Evolutionary conservation across 2,888 invertebrate species (phyloP).

Genomic region (Conistra vaccinii): DNA sequence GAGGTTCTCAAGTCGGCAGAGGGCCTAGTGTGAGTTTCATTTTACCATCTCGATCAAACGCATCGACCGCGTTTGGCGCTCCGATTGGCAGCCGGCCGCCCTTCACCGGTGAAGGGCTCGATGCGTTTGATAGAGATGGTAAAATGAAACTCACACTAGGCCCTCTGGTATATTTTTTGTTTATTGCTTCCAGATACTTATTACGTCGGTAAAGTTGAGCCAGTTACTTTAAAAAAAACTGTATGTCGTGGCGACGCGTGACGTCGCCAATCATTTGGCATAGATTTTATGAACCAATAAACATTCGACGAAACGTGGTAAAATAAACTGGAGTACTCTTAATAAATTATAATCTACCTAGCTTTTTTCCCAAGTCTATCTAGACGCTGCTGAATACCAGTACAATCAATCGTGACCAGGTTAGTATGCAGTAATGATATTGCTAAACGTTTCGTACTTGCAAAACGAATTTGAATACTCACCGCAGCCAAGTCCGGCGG

Average conservation of each 20-base stretch:
- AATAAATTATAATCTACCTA: not conserved
- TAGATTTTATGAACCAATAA: not conserved
- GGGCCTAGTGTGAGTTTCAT: too few species aligned
- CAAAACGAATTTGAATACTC: not conserved
- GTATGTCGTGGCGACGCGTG: not conserved
- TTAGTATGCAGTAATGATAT: not conserved
- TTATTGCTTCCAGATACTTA: not conserved
- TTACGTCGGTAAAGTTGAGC: not conserved
- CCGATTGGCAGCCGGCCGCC: too few species aligned
- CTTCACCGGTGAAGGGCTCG: too few species aligned
- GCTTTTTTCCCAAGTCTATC: not conserved
- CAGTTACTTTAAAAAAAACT: too few species aligned
- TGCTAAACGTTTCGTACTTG: not conserved
- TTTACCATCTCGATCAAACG: too few species aligned
- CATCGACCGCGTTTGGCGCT: too few species aligned
- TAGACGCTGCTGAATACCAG: not conserved
- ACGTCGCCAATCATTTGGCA: not conserved
- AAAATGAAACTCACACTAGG: too few species aligned
- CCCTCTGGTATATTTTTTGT: too few species aligned
- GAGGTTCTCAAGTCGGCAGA: too few species aligned
- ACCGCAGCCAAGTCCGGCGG: slow-evolving; percentile 52
- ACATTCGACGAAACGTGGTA: not conserved
- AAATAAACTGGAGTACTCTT: not conserved
- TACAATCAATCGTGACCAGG: not conserved
- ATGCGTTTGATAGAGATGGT: too few species aligned